Evolutionary conservation across 2,888 invertebrate species (phyloP).

Genomic region (Barypeithes pellucidus): DNA sequence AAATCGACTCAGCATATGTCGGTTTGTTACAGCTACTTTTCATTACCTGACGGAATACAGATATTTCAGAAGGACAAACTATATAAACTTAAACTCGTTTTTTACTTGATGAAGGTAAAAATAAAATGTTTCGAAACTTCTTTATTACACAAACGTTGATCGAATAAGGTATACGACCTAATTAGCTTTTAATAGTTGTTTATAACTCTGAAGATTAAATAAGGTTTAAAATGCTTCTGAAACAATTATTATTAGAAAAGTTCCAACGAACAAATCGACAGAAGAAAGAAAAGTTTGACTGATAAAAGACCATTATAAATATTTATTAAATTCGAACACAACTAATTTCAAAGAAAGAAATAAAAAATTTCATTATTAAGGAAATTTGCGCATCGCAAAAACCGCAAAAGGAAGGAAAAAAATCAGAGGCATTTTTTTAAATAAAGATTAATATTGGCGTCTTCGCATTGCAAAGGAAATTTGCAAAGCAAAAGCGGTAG

Average conservation of each 20-base stretch:
- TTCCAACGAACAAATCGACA: neutral
- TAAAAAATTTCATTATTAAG: constrained; percentile 19
- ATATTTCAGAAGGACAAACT: too few relatives aligned
- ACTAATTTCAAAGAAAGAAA: constrained; percentile 6
- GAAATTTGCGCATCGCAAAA: constrained; percentile 7
- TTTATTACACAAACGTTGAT: neutral
- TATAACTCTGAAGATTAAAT: neutral
- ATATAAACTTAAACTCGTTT: too few relatives aligned
- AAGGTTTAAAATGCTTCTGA: neutral
- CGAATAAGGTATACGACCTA: neutral
- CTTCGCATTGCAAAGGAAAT: constrained; percentile 26
- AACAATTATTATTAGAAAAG: constrained; percentile 18
- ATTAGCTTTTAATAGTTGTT: constrained; percentile 8
- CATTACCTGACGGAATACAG: too few relatives aligned
- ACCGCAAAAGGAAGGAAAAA: constrained; percentile 18
- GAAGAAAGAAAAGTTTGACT: constrained; percentile 1
- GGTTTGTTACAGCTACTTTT: too few relatives aligned
- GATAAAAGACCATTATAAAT: constrained; percentile 10
- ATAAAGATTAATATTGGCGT: constrained; percentile 32
- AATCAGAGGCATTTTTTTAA: constrained; percentile 11
- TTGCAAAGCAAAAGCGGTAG: constrained; percentile 25
- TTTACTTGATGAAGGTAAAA: too few relatives aligned
- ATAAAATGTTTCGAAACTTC: neutral
- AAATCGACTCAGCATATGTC: too few relatives aligned
- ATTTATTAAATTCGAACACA: constrained; percentile 28